Evolutionary conservation across 2,797 vertebrate species (phyloP).

Genomic region (Argentina silus): DNA sequence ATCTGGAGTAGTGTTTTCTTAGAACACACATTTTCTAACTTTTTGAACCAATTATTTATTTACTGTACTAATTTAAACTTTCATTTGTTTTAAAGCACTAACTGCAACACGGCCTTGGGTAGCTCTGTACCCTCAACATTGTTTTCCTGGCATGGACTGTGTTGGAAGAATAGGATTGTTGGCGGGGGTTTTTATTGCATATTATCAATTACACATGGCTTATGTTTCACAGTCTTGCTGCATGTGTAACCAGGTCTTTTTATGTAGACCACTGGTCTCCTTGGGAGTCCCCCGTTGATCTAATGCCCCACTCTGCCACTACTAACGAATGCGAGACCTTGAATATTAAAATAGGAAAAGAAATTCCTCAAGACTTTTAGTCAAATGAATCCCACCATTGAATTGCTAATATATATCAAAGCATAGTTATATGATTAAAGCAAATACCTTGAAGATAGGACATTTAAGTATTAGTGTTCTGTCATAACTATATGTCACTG

Average conservation of each 20-base stretch:
- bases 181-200: conserved; percentile 18
- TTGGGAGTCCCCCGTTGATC: neutral
- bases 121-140: conserved; percentile 6
- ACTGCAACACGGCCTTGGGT: conserved; percentile 28
- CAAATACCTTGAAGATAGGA: neutral
- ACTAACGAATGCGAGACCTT: neutral
- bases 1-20: conserved; percentile 14
- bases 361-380: neutral
- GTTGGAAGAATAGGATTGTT: conserved; percentile 20
- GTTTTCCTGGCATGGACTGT: conserved; percentile 28
- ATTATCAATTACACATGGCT: neutral
- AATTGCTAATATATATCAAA: neutral
- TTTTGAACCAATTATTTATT: conserved; percentile 21
- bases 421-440: neutral
- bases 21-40: conserved; percentile 14
- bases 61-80: conserved; percentile 14
- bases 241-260: neutral
- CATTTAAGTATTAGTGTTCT: neutral
- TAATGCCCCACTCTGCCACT: neutral
- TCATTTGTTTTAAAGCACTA: conserved; percentile 1
- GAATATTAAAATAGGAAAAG: neutral
- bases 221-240: neutral
- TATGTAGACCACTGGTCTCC: neutral
- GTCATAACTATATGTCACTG: neutral
- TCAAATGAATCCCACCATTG: neutral